Evolutionary conservation across 2,888 invertebrate genomes (phyloP).

Genomic region (Drosophila nr. fundita): DNA sequence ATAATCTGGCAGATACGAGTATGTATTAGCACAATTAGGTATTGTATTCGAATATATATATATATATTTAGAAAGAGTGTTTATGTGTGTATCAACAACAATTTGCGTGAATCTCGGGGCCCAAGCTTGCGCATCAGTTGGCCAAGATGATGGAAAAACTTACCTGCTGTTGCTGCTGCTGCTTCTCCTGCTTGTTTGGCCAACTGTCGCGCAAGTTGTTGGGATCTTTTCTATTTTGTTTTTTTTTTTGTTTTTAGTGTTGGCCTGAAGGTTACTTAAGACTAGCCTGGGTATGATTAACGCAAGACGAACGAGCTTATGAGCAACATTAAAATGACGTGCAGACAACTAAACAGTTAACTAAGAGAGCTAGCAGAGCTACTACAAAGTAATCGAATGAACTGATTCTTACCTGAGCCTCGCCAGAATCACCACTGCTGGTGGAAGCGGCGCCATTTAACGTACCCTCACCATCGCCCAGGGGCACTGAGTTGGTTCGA

Average conservation of each 20-base stretch:
- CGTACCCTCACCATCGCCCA: conserved; percentile 71
- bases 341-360: conserved; percentile 62
- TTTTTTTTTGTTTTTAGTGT: conserved; percentile 17
- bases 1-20: conserved; percentile 69
- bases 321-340: conserved; percentile 72
- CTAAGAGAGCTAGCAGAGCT: conserved; percentile 41
- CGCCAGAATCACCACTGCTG: conserved; percentile 66
- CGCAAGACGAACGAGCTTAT: conserved; percentile 63
- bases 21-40: conserved; percentile 79
- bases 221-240: not conserved
- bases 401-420: conserved; percentile 79
- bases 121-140: conserved; percentile 48
- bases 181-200: not conserved
- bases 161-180: conserved; percentile 45
- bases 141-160: conserved; percentile 34
- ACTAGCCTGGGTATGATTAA: conserved; percentile 64
- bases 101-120: conserved; percentile 58
- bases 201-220: conserved; percentile 47
- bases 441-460: conserved; percentile 67
- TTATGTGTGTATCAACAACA: conserved; percentile 76
- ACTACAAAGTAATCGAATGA: conserved; percentile 12
- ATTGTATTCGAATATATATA: conserved; percentile 18
- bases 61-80: conserved; percentile 37
- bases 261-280: conserved; percentile 40
- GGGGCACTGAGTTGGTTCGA: conserved; percentile 86